These are phyloP conservation scores for Abramis brama DNA, from an alignment of 2,113 vertebrate species.

Conservation along the genomic window DNA sequence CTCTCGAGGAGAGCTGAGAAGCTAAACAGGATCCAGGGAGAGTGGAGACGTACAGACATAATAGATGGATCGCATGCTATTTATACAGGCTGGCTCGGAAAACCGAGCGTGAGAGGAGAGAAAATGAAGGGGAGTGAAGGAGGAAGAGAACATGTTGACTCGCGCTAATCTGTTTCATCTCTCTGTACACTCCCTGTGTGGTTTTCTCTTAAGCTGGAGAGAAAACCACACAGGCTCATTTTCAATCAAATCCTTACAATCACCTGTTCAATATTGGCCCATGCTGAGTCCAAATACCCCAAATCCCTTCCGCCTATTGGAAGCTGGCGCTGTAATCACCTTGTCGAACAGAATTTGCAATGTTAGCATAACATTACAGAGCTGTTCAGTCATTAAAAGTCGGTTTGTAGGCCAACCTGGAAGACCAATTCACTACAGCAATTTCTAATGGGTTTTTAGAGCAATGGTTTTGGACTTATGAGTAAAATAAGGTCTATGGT, in stretches of 20 bases:
- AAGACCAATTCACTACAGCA: neutral
- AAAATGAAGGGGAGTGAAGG: conserved; percentile 5
- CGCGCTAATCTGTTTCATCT: conserved; percentile 27
- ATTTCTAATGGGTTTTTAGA: neutral
- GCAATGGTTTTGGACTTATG: neutral
- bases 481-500: neutral
- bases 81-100: conserved; percentile 30
- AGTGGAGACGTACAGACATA: conserved; percentile 22
- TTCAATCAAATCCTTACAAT: conserved; percentile 29
- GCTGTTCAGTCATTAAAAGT: neutral
- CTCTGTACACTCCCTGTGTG: conserved; percentile 17
- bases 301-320: neutral
- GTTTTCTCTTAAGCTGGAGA: neutral
- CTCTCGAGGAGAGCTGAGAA: neutral
- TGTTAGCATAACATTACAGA: neutral
- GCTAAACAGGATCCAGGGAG: conserved; percentile 21
- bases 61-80: conserved; percentile 29
- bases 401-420: neutral
- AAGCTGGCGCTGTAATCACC: neutral
- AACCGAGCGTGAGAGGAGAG: conserved; percentile 4
- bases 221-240: conserved; percentile 14
- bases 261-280: neutral
- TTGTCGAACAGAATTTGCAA: neutral
- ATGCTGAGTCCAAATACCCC: neutral
- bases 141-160: conserved; percentile 11